A percentile compares a stretch with the other conserved stretches of the same genome.
phyloP scores from a whole-genome alignment of 2,888 invertebrate genomes.

The Dinocampus coccinellae region DNA sequence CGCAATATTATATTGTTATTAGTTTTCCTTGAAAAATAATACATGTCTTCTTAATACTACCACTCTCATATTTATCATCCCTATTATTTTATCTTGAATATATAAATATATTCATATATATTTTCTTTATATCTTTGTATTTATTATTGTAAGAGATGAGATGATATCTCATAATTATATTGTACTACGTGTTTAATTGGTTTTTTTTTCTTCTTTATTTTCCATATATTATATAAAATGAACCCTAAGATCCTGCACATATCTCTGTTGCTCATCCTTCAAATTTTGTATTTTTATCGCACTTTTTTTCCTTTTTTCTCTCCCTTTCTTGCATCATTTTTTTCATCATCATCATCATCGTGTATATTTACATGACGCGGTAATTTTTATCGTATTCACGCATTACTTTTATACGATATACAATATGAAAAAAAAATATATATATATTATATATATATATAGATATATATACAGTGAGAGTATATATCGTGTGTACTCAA shows the following conservation, averaged over 20 bases:
- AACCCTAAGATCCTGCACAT: too few species aligned
- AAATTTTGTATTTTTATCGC: conserved; percentile 21
- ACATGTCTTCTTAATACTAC: background rate
- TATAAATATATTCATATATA: background rate
- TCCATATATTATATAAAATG: too few species aligned
- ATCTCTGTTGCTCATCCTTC: conserved; percentile 11
- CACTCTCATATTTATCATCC: background rate
- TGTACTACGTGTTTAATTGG: conserved; percentile 18
- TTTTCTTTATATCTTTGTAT: background rate
- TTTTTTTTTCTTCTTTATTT: background rate
- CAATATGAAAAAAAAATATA: too few species aligned
- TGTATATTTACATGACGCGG: too few species aligned
- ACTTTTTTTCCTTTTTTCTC: conserved; percentile 1
- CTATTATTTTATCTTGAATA: background rate
- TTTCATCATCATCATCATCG: too few species aligned
- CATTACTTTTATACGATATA: too few species aligned
- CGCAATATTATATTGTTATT: conserved; percentile 28
- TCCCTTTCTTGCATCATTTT: too few species aligned
- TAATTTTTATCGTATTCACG: too few species aligned
- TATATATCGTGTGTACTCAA: conserved; percentile 13
- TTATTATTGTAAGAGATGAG: background rate
- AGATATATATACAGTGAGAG: background rate
- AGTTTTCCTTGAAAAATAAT: conserved; percentile 33
- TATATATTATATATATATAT: too few species aligned
- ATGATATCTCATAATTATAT: background rate